Evolutionary conservation across 2,797 vertebrate genomes (phyloP), one percentile per base, ranked within the genome.

Genomic region (Delichon dasypus): DNA sequence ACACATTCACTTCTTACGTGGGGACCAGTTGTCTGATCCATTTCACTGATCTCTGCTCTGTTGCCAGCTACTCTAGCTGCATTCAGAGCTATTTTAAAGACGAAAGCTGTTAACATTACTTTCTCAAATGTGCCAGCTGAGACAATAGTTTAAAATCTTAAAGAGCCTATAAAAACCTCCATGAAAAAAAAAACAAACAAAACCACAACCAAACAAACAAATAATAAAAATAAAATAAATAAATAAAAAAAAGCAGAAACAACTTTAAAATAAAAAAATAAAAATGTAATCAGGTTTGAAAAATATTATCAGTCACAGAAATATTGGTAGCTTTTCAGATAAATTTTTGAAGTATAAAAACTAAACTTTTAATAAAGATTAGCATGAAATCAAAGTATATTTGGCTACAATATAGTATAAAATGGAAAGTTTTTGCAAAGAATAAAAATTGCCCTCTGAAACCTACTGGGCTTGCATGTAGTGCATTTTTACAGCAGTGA

Each of bases 21-120:
- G 55, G 84, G 79, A 87, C 89, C 77, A 94, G 88, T 91, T 96
- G 91, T 94, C 93, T 97, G 88, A 90, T 81, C 66, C 65, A 93
- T 94, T 93, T 97, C 95, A 94, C 91, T 27, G 74, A 93, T 96
- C 96, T 95, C 95, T 96, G 45, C 90, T 95, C 92, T 80, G 89
- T 60, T 95, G 88, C 86, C 91, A 97, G 94, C 93, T 97, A 96
- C 96, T 97, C 92, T 95, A 95, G 94, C 93, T 96, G 90, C 61
- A 89, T 94, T 97, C 92, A 81, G 90, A 97, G 95, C 92, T 97
- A 96, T 97, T 97, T 97, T 96, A 93, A 96, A 97, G 91, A 92
- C 70, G 90, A 97, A 97, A 97, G 94, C 88, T 97, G 96, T 90
- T 94, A 85, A 96, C 88, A 81, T 16, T 40, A 61, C 70, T 96